Percentiles rank a stretch among this genome's conserved stretches.
Conservation (phyloP, 37 sponge, comb jelly and placozoan genomes). For the Spongia lamella region DNA sequence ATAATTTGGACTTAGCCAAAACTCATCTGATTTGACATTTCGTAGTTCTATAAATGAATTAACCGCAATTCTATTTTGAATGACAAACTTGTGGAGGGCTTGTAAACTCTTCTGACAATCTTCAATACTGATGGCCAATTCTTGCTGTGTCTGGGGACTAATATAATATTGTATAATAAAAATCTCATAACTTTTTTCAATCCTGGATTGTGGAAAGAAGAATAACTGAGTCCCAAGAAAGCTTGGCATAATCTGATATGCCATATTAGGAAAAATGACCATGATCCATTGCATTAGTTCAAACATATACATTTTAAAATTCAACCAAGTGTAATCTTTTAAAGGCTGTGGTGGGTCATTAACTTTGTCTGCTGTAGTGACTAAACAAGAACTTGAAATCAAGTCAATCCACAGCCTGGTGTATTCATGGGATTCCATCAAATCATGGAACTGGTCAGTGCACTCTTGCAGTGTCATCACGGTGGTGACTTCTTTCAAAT, state of each 20-base stretch:
- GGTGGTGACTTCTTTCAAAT: constrained; percentile 32
- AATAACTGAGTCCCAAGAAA: constrained; percentile 20
- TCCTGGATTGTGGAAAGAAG: constrained; percentile 34
- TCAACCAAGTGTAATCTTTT: no score
- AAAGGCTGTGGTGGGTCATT: no score
- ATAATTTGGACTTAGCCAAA: constrained; percentile 75
- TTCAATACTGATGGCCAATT: constrained; percentile 34
- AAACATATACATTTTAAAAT: no score
- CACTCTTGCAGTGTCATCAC: constrained; percentile 35
- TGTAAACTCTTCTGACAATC: constrained; percentile 34
- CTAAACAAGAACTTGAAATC: constrained; percentile 38
- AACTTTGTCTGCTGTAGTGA: neutral
- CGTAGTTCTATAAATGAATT: constrained; percentile 67
- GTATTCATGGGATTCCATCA: constrained; percentile 35
- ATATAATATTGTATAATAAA: constrained; percentile 49
- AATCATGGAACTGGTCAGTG: constrained; percentile 15
- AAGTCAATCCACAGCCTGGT: constrained; percentile 75
- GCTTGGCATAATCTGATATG: constrained; percentile 17
- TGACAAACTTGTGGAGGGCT: constrained; percentile 10
- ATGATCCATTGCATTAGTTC: no score
- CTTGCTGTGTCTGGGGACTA: constrained; percentile 38
- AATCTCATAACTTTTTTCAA: constrained; percentile 33
- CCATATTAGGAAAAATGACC: neutral
- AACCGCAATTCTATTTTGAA: constrained; percentile 27
- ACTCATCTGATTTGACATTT: constrained; percentile 59